These are phyloP conservation scores for Phoenicopterus ruber DNA, from an alignment of 2,113 vertebrate species.

Conservation along the genomic window DNA sequence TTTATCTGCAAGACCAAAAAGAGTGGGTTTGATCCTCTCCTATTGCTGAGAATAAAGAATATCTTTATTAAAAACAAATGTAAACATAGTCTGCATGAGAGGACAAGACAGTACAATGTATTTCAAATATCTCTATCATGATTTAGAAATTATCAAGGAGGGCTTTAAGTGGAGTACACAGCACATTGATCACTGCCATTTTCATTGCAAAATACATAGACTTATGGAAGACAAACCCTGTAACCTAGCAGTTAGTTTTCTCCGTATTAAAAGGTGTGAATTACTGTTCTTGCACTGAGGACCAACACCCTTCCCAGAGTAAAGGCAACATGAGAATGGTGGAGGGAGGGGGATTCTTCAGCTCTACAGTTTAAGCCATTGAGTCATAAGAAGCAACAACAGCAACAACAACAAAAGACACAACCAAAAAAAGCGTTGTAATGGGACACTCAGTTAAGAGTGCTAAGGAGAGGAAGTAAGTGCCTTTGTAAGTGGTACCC, in stretches of 20 bases:
- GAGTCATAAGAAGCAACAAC: too few relatives aligned
- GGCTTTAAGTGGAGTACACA: background rate
- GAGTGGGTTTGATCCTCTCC: background rate
- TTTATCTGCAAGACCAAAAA: background rate
- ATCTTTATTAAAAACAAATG: background rate
- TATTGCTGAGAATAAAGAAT: background rate
- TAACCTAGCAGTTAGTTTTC: background rate
- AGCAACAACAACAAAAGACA: too few relatives aligned
- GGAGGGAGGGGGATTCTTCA: background rate
- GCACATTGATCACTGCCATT: background rate
- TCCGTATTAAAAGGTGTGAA: background rate
- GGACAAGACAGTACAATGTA: background rate
- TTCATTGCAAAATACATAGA: background rate
- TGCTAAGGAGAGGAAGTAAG: background rate
- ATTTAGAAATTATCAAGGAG: background rate
- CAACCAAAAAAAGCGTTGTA: background rate
- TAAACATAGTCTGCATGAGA: background rate
- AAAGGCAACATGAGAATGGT: background rate
- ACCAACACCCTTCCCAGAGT: accelerated
- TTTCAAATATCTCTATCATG: background rate
- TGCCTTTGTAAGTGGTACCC: background rate
- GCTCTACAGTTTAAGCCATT: background rate
- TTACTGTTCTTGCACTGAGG: background rate
- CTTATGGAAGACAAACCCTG: background rate
- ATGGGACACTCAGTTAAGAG: background rate